Conservation (phyloP, 2,888 invertebrate species). For the Cremastinae sp. region DNA sequence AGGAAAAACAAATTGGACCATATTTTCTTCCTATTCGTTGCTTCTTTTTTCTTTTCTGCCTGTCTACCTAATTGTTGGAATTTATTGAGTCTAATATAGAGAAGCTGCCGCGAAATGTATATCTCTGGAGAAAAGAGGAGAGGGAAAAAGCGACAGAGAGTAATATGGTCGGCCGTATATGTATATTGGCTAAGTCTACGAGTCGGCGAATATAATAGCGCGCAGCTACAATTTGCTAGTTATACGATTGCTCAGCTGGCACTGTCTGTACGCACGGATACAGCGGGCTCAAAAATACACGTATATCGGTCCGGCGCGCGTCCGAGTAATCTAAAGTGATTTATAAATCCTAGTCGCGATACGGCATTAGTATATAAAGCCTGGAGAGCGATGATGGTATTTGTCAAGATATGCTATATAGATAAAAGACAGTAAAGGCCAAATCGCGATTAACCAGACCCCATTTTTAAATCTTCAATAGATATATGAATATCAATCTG, state of each 20-base stretch:
- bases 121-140: no score
- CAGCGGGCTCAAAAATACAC: not conserved
- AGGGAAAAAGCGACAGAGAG: constrained; percentile 24
- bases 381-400: constrained; percentile 31
- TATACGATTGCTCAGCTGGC: constrained; percentile 11
- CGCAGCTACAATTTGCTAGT: constrained; percentile 30
- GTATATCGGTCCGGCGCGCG: constrained; percentile 40
- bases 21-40: not conserved
- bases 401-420: constrained; percentile 46
- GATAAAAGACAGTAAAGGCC: constrained; percentile 39
- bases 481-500: constrained; percentile 1
- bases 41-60: not conserved
- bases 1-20: constrained; percentile 13
- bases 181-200: constrained; percentile 36
- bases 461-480: constrained; percentile 3
- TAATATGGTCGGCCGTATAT: constrained; percentile 19
- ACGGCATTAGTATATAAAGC: constrained; percentile 23
- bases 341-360: constrained; percentile 51
- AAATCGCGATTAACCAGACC: constrained; percentile 26
- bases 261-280: constrained; percentile 4
- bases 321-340: constrained; percentile 58
- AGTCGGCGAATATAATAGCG: constrained; percentile 41
- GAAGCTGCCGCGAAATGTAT: constrained; percentile 46
- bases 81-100: constrained; percentile 57
- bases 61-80: constrained; percentile 56